These are phyloP conservation scores for Rhimphoctona megacephalus DNA, from an alignment of 2,888 invertebrate species.

Conservation along the genomic window DNA sequence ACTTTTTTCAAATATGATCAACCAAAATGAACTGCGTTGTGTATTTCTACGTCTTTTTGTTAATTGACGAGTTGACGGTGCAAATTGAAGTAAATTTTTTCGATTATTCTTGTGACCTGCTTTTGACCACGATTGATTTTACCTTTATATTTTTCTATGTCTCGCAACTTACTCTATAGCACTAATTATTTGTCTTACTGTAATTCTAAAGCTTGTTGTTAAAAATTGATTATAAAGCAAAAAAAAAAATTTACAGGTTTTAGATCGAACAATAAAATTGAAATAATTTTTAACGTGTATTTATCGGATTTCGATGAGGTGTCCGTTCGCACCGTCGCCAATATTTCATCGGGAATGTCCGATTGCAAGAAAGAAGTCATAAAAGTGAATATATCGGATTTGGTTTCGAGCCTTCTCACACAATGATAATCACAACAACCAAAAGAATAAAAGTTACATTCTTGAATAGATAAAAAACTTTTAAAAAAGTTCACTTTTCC, in stretches of 20 bases:
- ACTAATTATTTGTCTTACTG: no score
- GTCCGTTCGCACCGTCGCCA: no score
- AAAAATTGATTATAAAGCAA: no score
- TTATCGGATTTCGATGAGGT: neutral
- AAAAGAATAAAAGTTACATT: neutral
- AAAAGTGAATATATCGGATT: no score
- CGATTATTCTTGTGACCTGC: neutral
- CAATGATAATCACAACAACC: no score
- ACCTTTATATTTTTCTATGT: neutral
- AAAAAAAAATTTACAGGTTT: no score
- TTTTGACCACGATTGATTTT: neutral
- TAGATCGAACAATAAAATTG: neutral
- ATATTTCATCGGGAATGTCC: no score
- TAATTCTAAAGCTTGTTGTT: no score
- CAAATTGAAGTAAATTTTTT: neutral
- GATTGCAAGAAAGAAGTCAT: no score
- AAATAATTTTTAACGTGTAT: neutral
- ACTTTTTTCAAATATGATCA: neutral
- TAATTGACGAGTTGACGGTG: neutral
- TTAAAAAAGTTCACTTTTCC: neutral
- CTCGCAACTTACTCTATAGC: no score
- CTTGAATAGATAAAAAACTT: no score
- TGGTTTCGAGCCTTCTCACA: no score
- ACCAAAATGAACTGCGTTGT: neutral
- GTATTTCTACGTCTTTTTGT: neutral